Percentiles rank a stretch among this genome's conserved stretches.
Conservation (phyloP, 2,888 invertebrate species). For the Netelia virgata region DNA sequence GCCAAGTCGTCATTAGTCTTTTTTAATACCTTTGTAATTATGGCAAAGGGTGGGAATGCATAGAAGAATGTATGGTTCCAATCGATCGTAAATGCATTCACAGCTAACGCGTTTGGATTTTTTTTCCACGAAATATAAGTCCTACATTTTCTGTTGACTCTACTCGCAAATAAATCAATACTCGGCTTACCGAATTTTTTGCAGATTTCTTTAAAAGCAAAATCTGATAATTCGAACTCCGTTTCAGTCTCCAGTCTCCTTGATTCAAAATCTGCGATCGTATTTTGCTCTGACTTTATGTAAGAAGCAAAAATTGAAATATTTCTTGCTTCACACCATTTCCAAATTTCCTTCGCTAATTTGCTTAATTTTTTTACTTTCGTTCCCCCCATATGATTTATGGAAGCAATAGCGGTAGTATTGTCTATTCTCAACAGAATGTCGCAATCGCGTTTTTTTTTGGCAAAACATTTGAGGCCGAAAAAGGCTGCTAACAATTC, state of each 20-base stretch:
- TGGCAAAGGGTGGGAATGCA: slow-evolving; percentile 2
- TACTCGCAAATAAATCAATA: slow-evolving; percentile 48
- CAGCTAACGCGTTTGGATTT: neutral
- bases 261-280: slow-evolving; percentile 59
- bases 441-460: neutral
- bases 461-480: slow-evolving; percentile 59
- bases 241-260: slow-evolving; percentile 64
- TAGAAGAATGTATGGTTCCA: neutral
- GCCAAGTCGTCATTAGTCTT: neutral
- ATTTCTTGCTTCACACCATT: slow-evolving; percentile 62
- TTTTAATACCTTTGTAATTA: neutral
- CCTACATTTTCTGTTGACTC: slow-evolving; percentile 3
- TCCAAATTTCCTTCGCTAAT: slow-evolving; percentile 46
- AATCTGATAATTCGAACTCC: slow-evolving; percentile 64
- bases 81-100: neutral
- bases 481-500: slow-evolving; percentile 56
- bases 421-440: slow-evolving; percentile 59
- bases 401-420: slow-evolving; percentile 63
- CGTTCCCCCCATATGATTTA: slow-evolving; percentile 61
- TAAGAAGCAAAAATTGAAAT: slow-evolving; percentile 65
- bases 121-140: neutral
- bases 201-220: slow-evolving; percentile 41
- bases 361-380: slow-evolving; percentile 46
- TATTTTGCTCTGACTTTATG: slow-evolving; percentile 62
- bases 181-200: slow-evolving; percentile 53